Evolutionary conservation across 1,140 invertebrate species (phyloP), one percentile per base, ranked within the genome.

Genomic region (Eurytemora carolleeae): DNA sequence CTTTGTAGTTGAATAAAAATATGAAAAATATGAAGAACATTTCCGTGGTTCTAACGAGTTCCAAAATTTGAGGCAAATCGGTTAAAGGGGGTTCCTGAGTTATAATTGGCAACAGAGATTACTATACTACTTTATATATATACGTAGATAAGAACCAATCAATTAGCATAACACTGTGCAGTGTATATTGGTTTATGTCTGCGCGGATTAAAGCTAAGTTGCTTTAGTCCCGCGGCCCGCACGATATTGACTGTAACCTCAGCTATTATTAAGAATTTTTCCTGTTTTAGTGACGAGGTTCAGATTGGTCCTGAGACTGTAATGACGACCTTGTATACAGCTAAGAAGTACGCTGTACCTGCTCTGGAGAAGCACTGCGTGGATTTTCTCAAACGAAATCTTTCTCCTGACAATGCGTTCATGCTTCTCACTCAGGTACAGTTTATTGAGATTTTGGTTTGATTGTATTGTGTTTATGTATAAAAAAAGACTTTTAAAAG

Each of bases 321-420:
- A 1, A 88, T 89, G 85, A 85, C 85, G 1, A 86, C 84, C 3
- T 70, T 89, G 55, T 88, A 89, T 68, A 84, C 85, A 3, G 86
- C 86, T 3, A 89, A 89, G 67, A 90, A 90, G 68, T 90, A 90
- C 73, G 84, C 84, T 3, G 84, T 89, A 0, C 82, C 84, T 15
- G 81, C 84, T 12, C 71, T 90, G 60, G 86, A 89, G 69, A 81
- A 83, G 65, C 83, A 83, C 64, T 90, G 87, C 74, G 85, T 89
- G 1, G 84, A 88, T 67, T 89, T 86, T 71, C 72, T 90, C 15
- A 83, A 87, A 67, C 77, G 78, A 24, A 86, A 87, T 71, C 74
- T 89, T 22, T 80, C 80, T 53, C 80, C 81, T 60, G 85, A 88
- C 66, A 89, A 89, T 76, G 86, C 86, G n/a, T 89, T 89, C 68